Base-by-base conservation (phyloP, 2,797 vertebrate genomes). In the Trachurus trachurus region DNA sequence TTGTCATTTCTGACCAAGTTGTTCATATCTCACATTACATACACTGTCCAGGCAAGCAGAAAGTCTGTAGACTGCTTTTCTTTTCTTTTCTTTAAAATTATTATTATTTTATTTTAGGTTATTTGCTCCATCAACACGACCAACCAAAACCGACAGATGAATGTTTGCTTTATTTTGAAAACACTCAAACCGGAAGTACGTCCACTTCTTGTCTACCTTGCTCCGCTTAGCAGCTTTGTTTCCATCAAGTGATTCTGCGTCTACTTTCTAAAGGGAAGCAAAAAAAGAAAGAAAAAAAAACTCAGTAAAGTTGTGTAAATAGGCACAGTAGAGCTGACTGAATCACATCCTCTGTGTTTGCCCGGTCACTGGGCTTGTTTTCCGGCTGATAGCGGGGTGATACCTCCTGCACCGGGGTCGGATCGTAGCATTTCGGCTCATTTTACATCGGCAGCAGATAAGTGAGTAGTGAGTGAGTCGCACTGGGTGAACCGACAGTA, bases 141-240 rank as follows among this genome's bases (percentile, higher is more conserved):
- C 8, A 49, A 49, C 17, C 15, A 31, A 37, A 58, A 50, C 13
- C 26, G 15, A 47, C 11, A 17, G 17, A 12, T 12, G n/a, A 26
- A 47, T 59, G 34, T 5, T 37, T 37, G 34, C 34, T 49, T 88
- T 86, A 86, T 80, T 90, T 75, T 84, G 85, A 83, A 86, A 77
- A 16, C 0, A 0, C 0, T 0, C 11, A 0, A 1, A 82, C 71
- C 81, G 85, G 90, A 88, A 66, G 57, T 54, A 0, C 0, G 3
- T 2, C 0, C n/a, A 0, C 2, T 2, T 12, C 19, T 0, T 19
- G 34, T 47, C 6, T n/a, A 2, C 6, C 4, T 81, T 79, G 5
- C 49, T 67, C 45, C 0, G 17, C 44, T 62, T 59, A n/a, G 54
- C 50, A 58, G 71, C 78, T 81, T 85, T 88, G 83, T 88, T 68